Base-by-base conservation (phyloP, 2,888 invertebrate genomes). In the Lepidonotus clava region DNA sequence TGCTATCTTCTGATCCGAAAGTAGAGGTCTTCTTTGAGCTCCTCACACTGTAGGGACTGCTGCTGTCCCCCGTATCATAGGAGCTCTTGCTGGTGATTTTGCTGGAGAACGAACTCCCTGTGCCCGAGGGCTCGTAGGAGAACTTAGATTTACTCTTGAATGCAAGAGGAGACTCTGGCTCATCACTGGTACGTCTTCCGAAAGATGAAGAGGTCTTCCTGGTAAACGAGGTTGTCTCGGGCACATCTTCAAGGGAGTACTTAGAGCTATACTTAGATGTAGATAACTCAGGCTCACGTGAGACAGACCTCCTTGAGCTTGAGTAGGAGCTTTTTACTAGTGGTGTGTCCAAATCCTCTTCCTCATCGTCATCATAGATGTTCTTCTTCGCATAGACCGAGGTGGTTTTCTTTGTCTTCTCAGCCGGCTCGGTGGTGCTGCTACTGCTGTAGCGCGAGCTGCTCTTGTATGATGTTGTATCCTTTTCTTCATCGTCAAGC, bases 401-500 rank as follows among this genome's bases (percentile, higher is more conserved):
- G n/a, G n/a, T n/a, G n/a, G n/a, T n/a, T n/a, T n/a, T n/a, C n/a
- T n/a, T n/a, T n/a, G n/a, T n/a, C n/a, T n/a, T n/a, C 21, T 51
- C 51, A 51, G 51, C 21, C 21, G 51, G 51, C 21, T 51, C 51
- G 21, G 14, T 11, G 21, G 51, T 14, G 51, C 51, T 51, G 11
- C 21, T 18, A 14, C 51, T 51, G 11, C 14, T 14, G 28, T 32
- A 80, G 24, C 80, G 80, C 24, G 80, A 80, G 38, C 71, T 36
- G 38, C 38, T 71, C 80, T 80, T 41, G 46, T 80, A 80, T 2
- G 80, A 80, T 8, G 8, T 67, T 34, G 71, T 34, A 4, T 71
- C 71, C 1, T 36, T 38, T 4, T n/a, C 71, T 36, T 36, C 71
- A 36, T 36, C 71, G 5, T 71, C 38, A 71, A n/a, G 18, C 0